Evolutionary conservation across 2,888 invertebrate species (phyloP).

Genomic region (Myopa testacea): DNA sequence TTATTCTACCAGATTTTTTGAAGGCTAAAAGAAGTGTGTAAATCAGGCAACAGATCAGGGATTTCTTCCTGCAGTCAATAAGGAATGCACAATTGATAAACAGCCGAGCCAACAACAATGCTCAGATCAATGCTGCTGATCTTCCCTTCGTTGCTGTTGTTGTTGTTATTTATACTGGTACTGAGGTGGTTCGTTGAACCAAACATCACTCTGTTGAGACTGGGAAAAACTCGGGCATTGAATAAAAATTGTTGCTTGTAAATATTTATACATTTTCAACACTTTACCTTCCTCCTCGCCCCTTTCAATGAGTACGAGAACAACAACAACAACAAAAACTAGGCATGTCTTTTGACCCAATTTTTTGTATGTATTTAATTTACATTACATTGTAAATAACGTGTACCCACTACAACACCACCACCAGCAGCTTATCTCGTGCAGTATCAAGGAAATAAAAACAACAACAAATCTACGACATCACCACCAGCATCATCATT

Average conservation of each 20-base stretch:
- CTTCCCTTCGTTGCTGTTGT: neutral
- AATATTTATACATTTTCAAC: no score
- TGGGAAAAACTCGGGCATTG: no score
- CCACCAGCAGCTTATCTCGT: neutral
- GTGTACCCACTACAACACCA: neutral
- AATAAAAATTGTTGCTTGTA: no score
- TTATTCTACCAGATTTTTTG: slow-evolving; percentile 5
- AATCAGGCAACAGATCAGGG: slow-evolving; percentile 7
- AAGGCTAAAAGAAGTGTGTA: slow-evolving; percentile 1
- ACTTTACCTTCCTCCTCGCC: no score
- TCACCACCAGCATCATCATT: neutral
- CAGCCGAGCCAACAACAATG: neutral
- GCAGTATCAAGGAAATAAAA: neutral
- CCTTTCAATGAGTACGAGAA: neutral
- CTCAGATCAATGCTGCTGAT: neutral
- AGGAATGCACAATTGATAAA: slow-evolving; percentile 8
- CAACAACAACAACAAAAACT: neutral
- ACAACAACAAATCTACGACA: slow-evolving; percentile 1
- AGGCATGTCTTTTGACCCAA: neutral
- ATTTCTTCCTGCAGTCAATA: neutral
- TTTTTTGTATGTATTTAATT: neutral
- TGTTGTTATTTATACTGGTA: neutral
- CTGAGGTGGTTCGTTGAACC: slow-evolving; percentile 1
- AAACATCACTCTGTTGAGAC: neutral
- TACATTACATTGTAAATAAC: neutral